Evolutionary conservation across 2,797 vertebrate species (phyloP).

Genomic region (Muscicapa comitata): DNA sequence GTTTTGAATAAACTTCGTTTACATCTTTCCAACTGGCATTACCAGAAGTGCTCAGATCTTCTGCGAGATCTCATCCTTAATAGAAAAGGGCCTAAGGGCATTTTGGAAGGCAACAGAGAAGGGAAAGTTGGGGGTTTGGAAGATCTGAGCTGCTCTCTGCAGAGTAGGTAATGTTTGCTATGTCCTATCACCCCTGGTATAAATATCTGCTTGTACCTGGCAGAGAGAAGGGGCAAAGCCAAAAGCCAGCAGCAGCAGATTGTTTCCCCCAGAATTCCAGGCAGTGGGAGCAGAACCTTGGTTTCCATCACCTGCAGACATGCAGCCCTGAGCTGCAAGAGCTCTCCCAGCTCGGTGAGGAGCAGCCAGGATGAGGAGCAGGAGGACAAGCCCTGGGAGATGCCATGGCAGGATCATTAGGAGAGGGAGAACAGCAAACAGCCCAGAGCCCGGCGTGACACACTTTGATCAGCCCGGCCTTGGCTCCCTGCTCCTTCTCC

Average conservation of each 20-base stretch:
- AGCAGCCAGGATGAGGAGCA: neutral
- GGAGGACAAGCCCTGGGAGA: neutral
- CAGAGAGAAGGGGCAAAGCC: neutral
- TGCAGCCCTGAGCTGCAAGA: neutral
- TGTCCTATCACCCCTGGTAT: neutral
- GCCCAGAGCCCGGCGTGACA: neutral
- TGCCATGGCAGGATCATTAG: neutral
- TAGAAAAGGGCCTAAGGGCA: conserved; percentile 2
- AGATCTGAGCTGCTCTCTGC: neutral
- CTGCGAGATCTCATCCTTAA: conserved; percentile 11
- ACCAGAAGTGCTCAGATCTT: conserved; percentile 39
- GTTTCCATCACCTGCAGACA: neutral
- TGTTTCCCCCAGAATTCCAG: neutral
- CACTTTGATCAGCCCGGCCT: neutral
- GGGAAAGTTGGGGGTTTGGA: neutral
- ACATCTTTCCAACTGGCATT: conserved; percentile 33
- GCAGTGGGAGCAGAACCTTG: neutral
- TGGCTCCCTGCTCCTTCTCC: neutral
- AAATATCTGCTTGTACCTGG: neutral
- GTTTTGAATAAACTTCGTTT: conserved; percentile 45
- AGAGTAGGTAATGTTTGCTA: neutral
- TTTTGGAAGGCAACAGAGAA: conserved; percentile 33
- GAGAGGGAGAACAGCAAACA: neutral
- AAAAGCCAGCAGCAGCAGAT: neutral
- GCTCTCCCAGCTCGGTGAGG: rapidly evolving